Conservation (phyloP, 1,140 invertebrate species). For the Bombus difficillimus region DNA sequence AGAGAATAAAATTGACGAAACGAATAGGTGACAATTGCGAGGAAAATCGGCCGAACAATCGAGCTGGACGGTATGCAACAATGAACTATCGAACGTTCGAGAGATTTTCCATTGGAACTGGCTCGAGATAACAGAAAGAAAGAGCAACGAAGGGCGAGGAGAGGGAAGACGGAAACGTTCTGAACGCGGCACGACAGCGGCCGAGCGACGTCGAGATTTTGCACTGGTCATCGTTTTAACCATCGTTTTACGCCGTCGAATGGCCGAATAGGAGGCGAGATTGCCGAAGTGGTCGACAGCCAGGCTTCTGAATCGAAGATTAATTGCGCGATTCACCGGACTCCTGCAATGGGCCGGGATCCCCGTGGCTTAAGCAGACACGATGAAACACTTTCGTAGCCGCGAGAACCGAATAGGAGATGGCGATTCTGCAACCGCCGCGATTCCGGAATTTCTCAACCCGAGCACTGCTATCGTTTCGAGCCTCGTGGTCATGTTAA, state of each 20-base stretch:
- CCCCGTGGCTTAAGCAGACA: slow-evolving; percentile 60
- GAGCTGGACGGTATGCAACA: neutral
- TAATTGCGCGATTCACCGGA: slow-evolving; percentile 69
- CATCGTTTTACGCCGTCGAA: slow-evolving; percentile 55
- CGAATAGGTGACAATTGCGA: slow-evolving; percentile 8
- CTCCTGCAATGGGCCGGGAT: slow-evolving; percentile 11
- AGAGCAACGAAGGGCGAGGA: slow-evolving; percentile 5
- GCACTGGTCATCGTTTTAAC: slow-evolving; percentile 66
- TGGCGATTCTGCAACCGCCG: neutral
- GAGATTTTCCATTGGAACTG: neutral
- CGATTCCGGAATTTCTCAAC: slow-evolving; percentile 34
- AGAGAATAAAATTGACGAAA: neutral
- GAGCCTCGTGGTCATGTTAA: slow-evolving; percentile 8
- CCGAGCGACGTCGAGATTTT: slow-evolving; percentile 39
- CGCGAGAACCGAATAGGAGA: neutral
- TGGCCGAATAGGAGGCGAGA: slow-evolving; percentile 58
- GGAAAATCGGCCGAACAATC: slow-evolving; percentile 7
- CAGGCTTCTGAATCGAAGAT: slow-evolving; percentile 66
- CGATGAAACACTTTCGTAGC: slow-evolving; percentile 61
- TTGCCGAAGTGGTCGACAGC: slow-evolving; percentile 57
- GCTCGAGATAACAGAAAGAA: slow-evolving; percentile 14
- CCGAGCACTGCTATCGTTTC: slow-evolving; percentile 39
- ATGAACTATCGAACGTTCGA: neutral
- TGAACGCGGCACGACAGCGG: neutral
- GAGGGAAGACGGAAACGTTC: slow-evolving; percentile 36